These are phyloP conservation scores for Tragelaphus eurycerus DNA, from an alignment of 2,797 vertebrate genomes.

Conservation along the genomic window DNA sequence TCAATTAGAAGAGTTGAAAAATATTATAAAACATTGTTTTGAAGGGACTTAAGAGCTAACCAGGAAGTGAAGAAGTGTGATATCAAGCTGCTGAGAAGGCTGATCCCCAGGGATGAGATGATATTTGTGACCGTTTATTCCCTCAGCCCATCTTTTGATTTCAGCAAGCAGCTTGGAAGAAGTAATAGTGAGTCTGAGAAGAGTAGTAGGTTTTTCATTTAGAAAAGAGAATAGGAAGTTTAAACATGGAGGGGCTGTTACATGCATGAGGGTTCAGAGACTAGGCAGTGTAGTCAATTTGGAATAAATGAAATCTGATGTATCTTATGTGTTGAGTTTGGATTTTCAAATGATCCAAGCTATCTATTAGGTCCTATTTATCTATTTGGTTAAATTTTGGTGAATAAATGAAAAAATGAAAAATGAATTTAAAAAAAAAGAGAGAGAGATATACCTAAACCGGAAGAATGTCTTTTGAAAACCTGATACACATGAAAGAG, in stretches of 20 bases:
- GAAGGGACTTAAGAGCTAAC: background rate
- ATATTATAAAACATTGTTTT: background rate
- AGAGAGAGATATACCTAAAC: background rate
- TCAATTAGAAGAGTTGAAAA: background rate
- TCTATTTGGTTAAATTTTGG: background rate
- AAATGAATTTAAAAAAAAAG: rapidly evolving
- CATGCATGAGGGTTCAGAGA: background rate
- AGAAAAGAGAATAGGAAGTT: background rate
- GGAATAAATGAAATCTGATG: background rate
- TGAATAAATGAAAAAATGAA: background rate
- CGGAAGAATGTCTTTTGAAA: background rate
- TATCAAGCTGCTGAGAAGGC: background rate
- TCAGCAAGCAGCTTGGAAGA: background rate
- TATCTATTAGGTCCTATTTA: background rate
- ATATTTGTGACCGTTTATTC: rapidly evolving
- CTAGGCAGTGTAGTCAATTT: background rate
- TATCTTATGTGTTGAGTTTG: background rate
- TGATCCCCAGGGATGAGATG: background rate
- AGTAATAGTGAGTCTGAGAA: background rate
- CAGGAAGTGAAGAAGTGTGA: background rate
- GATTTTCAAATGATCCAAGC: background rate
- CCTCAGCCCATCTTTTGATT: background rate
- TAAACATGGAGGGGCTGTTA: background rate
- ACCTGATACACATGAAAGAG: background rate
- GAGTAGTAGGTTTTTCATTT: rapidly evolving